phyloP scores from a whole-genome alignment of 1,140 invertebrate genomes.

The Drosophila tani region DNA sequence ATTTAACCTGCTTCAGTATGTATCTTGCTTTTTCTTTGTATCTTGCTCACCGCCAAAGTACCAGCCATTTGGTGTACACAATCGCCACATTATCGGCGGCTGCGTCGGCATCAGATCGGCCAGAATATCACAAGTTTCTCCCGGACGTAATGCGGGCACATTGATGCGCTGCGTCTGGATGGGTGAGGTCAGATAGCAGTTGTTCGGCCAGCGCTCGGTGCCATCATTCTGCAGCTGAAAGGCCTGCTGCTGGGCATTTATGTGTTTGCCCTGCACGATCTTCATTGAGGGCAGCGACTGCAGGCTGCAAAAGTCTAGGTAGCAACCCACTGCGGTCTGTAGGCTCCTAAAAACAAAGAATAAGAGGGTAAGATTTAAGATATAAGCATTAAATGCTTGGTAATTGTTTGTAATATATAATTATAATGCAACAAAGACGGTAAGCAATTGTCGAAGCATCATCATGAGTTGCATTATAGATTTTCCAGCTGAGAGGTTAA shows the following conservation, averaged over 20 bases:
- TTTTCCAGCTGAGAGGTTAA: too few species aligned
- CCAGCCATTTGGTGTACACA: slow-evolving; percentile 91
- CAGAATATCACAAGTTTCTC: slow-evolving; percentile 88
- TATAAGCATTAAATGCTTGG: not conserved
- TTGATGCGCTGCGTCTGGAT: slow-evolving; percentile 86
- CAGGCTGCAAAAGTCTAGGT: slow-evolving; percentile 92
- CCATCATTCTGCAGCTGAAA: slow-evolving; percentile 94
- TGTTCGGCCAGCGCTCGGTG: slow-evolving; percentile 91
- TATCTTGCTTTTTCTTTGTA: not conserved
- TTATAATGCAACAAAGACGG: too few species aligned
- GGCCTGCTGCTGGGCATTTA: slow-evolving; percentile 87
- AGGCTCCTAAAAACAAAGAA: slow-evolving; percentile 91
- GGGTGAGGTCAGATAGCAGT: slow-evolving; percentile 89
- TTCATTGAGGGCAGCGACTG: slow-evolving; percentile 90
- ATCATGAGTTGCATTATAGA: too few species aligned
- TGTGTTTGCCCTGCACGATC: slow-evolving; percentile 88
- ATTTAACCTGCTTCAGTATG: too few species aligned
- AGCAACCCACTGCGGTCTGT: slow-evolving; percentile 97
- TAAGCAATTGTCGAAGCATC: too few species aligned
- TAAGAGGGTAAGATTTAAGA: not conserved
- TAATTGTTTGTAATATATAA: too few species aligned
- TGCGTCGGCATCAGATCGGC: slow-evolving; percentile 89
- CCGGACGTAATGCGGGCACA: slow-evolving; percentile 88
- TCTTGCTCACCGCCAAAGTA: slow-evolving; percentile 92
- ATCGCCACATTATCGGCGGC: slow-evolving; percentile 91